A percentile compares a stretch with the other conserved stretches of the same genome.
Conservation (phyloP, 2,888 invertebrate species). For the Deroplatys truncata region DNA sequence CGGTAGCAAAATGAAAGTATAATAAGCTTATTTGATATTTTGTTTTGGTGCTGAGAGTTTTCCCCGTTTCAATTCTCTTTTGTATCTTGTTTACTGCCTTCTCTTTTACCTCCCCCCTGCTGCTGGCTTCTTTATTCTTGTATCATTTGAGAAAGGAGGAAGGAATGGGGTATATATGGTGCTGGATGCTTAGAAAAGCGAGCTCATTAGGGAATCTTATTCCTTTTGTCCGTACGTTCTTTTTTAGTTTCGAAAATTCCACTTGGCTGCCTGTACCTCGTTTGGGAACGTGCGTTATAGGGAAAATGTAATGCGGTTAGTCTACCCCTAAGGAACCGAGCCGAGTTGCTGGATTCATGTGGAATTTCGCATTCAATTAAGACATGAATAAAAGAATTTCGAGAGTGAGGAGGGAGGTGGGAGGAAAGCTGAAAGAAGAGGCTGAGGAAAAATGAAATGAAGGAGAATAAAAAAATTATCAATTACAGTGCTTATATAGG, state of each 20-base stretch:
- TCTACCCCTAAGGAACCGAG: not conserved
- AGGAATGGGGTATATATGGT: not conserved
- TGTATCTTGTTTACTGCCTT: slow-evolving; percentile 10
- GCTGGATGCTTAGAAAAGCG: slow-evolving; percentile 3
- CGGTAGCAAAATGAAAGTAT: slow-evolving; percentile 3
- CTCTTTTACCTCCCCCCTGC: not conserved
- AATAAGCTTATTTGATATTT: slow-evolving; percentile 23
- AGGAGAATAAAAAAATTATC: not conserved
- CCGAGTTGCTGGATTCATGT: not conserved
- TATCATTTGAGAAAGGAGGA: slow-evolving; percentile 10
- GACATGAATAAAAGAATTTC: slow-evolving; percentile 12
- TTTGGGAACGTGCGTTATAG: not conserved
- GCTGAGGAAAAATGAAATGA: not conserved
- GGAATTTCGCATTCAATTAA: slow-evolving; percentile 12
- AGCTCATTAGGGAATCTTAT: slow-evolving; percentile 25
- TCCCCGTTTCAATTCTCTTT: not conserved
- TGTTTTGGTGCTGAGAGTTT: slow-evolving; percentile 5
- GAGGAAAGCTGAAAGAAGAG: not conserved
- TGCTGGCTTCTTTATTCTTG: slow-evolving; percentile 1
- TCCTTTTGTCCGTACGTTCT: slow-evolving; percentile 19
- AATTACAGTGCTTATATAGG: not conserved
- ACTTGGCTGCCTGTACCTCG: slow-evolving; percentile 4
- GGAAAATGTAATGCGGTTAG: not conserved
- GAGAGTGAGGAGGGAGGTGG: not conserved
- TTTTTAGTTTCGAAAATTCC: slow-evolving; percentile 16